These are phyloP conservation scores for Sebastes diploproa DNA, from an alignment of 2,797 vertebrate genomes.

Conservation along the genomic window DNA sequence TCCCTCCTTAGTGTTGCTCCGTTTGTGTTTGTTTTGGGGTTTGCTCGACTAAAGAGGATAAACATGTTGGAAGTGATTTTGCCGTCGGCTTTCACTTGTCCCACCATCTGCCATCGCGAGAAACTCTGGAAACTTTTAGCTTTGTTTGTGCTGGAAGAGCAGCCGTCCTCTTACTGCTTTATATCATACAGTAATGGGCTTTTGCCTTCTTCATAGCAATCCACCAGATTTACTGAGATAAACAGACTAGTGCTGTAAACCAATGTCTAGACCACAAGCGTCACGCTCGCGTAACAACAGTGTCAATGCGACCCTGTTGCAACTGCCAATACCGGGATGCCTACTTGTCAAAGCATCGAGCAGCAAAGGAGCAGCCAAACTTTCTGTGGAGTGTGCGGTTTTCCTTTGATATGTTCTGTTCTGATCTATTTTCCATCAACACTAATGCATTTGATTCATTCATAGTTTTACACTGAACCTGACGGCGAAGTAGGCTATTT, in stretches of 20 bases:
- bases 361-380: too few relatives aligned
- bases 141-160: conserved; percentile 26
- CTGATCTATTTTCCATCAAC: too few relatives aligned
- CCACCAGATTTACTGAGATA: neutral
- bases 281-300: too few relatives aligned
- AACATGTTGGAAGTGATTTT: conserved; percentile 41
- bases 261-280: too few relatives aligned
- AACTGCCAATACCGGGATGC: too few relatives aligned
- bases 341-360: too few relatives aligned
- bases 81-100: conserved; percentile 22
- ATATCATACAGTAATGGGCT: neutral
- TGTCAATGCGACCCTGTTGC: too few relatives aligned
- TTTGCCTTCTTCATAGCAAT: neutral
- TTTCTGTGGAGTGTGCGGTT: fast-evolving
- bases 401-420: too few relatives aligned
- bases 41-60: conserved; percentile 42
- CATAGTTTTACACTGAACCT: too few relatives aligned
- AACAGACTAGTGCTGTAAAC: neutral
- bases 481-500: too few relatives aligned
- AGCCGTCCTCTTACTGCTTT: neutral
- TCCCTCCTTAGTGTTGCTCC: neutral
- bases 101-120: conserved; percentile 44
- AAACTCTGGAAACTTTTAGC: conserved; percentile 27
- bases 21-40: conserved; percentile 29
- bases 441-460: too few relatives aligned